Evolutionary conservation across 1,140 invertebrate species (phyloP).

Genomic region (Ridgeia piscesae): DNA sequence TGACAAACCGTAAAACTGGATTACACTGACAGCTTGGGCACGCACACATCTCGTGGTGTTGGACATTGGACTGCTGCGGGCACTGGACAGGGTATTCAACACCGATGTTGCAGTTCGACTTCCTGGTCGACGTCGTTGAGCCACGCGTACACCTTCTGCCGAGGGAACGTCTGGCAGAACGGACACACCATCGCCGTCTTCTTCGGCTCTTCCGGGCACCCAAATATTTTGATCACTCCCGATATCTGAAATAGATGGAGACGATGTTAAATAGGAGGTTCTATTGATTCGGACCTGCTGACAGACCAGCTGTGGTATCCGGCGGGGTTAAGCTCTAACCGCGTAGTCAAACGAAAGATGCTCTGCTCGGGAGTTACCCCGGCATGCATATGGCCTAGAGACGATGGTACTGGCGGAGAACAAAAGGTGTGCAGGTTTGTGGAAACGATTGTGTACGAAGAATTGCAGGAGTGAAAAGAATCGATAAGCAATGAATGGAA

Average conservation of each 20-base stretch:
- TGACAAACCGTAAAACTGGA: neutral
- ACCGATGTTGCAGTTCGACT: neutral
- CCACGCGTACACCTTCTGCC: constrained; percentile 8
- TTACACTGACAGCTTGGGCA: neutral
- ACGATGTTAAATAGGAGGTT: neutral
- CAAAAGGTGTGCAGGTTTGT: no score
- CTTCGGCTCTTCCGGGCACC: neutral
- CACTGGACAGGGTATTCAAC: neutral
- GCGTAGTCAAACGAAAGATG: no score
- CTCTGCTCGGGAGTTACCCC: no score
- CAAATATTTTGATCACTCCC: constrained; percentile 8
- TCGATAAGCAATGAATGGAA: no score
- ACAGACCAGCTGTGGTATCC: neutral
- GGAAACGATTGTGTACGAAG: no score
- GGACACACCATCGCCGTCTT: neutral
- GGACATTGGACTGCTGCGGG: neutral
- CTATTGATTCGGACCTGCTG: neutral
- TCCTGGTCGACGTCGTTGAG: constrained; percentile 9
- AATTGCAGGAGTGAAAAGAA: no score
- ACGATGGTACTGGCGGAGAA: no score
- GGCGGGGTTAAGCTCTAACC: no score
- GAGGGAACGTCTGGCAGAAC: constrained; percentile 8
- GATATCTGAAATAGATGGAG: neutral
- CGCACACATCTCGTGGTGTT: neutral
- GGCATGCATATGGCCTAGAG: no score